Evolutionary conservation across 2,113 vertebrate genomes (phyloP), one percentile per base, ranked within the genome.

Genomic region (Poicephalus meyeri): DNA sequence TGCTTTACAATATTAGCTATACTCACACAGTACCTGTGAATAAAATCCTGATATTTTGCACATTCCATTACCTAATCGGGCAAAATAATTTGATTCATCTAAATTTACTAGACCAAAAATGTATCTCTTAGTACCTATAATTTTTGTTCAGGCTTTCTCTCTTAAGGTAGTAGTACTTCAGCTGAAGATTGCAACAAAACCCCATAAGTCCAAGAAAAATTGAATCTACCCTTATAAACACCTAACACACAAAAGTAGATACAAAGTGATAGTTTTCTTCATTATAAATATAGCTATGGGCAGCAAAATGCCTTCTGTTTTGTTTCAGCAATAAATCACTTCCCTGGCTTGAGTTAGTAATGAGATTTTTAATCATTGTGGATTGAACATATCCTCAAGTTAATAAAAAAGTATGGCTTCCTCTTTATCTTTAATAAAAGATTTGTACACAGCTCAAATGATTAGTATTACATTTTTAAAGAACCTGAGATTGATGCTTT

Each of bases 381-480:
- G 95, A 97, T 97, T 96, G 97, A 97, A 96, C 90, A 74, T 97
- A 97, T 97, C 97, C 96, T 97, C 91, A 60, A 97, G 96, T 98
- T 98, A 98, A 98, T 98, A 98, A 97, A 98, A 98, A 97, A 70
- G 70, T 86, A 98, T 95, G 96, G 97, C 94, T 95, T 97, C 93
- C 91, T 97, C 98, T 98, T 98, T 97, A 97, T 96, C 97, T 97
- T 97, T 98, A 98, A 98, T 98, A 98, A 98, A 98, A 98, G 97
- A 98, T 98, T 98, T 98, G 98, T 97, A 98, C 95, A 97, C 95
- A 96, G 89, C 93, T 97, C 92, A 91, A 97, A 97, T 97, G 95
- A 98, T 97, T 93, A 92, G 95, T 90, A 95, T 97, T 97, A 94
- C 90, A 97, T 97, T 97, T 98, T 96, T 96, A 96, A 98, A 97